These are phyloP conservation scores for Ylistrum balloti DNA, from an alignment of 1,140 invertebrate species.

Conservation along the genomic window DNA sequence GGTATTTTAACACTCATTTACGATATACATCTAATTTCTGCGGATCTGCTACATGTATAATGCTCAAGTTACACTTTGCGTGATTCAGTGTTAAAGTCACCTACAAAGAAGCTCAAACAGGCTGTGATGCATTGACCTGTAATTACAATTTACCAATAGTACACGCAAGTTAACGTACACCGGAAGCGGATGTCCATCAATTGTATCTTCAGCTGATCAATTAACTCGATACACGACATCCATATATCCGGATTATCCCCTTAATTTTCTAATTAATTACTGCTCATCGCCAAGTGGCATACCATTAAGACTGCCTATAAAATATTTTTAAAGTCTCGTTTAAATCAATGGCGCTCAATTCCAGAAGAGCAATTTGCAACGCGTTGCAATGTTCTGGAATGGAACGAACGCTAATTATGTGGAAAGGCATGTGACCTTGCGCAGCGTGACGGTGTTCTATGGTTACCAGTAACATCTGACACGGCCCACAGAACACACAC, in stretches of 20 bases:
- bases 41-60: too few species aligned
- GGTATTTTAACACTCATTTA: too few species aligned
- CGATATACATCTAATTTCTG: too few species aligned
- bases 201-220: not conserved
- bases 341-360: not conserved
- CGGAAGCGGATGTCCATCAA: not conserved
- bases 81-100: too few species aligned
- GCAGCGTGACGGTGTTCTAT: not conserved
- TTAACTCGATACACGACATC: not conserved
- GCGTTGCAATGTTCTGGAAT: not conserved
- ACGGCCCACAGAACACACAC: not conserved
- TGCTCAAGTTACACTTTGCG: too few species aligned
- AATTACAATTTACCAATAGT: too few species aligned
- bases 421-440: not conserved
- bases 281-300: not conserved
- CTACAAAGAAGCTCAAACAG: too few species aligned
- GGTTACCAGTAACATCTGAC: not conserved
- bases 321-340: too few species aligned
- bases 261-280: not conserved
- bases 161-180: not conserved
- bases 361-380: slow-evolving; percentile 8
- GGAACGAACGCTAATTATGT: not conserved
- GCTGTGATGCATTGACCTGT: too few species aligned
- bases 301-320: not conserved
- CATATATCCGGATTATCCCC: not conserved